phyloP scores from a whole-genome alignment of 1,140 invertebrate species.

The Cherax quadricarinatus region DNA sequence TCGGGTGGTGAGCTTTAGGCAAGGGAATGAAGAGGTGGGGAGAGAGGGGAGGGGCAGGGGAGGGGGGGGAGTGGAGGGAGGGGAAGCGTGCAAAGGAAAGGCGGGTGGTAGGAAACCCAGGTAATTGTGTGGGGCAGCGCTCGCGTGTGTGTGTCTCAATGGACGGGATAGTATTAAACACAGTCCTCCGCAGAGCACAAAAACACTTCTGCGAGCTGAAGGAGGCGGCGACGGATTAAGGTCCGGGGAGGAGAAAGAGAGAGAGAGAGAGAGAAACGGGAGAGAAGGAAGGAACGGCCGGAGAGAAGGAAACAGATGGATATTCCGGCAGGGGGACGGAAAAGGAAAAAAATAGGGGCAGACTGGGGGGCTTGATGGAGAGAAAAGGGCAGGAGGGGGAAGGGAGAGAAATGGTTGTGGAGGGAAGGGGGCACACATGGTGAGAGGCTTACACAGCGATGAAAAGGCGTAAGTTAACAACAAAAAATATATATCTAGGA shows the following conservation, averaged over 20 bases:
- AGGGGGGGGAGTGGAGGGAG: too few species aligned
- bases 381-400: not conserved
- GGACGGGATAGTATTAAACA: too few species aligned
- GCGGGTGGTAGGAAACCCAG: too few species aligned
- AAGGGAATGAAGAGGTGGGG: too few species aligned
- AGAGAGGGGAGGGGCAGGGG: too few species aligned
- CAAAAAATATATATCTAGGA: not conserved
- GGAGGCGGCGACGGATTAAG: not conserved
- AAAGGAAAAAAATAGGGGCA: slow-evolving; percentile 10
- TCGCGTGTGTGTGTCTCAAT: too few species aligned
- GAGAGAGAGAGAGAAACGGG: not conserved
- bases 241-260: not conserved
- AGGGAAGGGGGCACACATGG: not conserved
- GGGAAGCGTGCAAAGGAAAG: too few species aligned
- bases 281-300: not conserved
- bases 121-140: too few species aligned
- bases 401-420: not conserved
- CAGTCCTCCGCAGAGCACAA: not conserved
- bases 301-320: not conserved
- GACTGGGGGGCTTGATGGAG: not conserved
- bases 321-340: not conserved
- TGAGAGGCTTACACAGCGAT: not conserved
- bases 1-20: too few species aligned
- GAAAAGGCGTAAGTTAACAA: not conserved
- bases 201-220: not conserved